Conservation (phyloP, 2,797 vertebrate species). For the Chlorospingus semifuscus region DNA sequence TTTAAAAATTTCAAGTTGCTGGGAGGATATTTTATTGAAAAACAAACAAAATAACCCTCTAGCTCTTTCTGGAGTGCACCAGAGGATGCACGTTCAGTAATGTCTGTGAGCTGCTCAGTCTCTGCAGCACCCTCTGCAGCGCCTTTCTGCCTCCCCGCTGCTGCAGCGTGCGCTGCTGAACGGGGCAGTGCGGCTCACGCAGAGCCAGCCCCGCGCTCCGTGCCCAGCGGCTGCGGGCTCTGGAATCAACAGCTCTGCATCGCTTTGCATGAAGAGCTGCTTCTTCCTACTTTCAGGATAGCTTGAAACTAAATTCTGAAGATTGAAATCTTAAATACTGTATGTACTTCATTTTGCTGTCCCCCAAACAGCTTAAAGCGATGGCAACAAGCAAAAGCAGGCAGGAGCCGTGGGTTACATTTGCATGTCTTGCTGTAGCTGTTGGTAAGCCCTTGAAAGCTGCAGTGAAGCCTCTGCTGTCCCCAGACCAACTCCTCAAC, state of each 20-base stretch:
- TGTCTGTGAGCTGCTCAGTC: neutral
- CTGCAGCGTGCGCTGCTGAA: neutral
- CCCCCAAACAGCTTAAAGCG: fast-evolving
- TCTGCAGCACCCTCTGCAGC: neutral
- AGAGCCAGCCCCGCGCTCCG: neutral
- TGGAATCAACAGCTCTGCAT: neutral
- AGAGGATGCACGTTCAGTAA: neutral
- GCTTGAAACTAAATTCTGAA: neutral
- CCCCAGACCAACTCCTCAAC: neutral
- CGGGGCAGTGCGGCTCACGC: fast-evolving
- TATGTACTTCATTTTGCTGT: neutral
- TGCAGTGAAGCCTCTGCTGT: neutral
- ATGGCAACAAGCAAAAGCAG: neutral
- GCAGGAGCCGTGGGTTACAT: neutral
- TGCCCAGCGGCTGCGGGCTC: neutral
- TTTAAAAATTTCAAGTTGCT: neutral
- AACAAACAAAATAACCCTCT: neutral
- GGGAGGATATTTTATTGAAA: neutral
- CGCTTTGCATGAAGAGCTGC: neutral
- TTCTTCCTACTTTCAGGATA: neutral
- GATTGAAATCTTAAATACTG: neutral
- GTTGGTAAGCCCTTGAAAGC: neutral
- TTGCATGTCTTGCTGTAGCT: neutral
- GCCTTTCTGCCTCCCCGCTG: neutral
- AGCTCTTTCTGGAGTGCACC: neutral